Base-by-base conservation (phyloP, 2,797 vertebrate species). In the Sardinella longiceps region DNA sequence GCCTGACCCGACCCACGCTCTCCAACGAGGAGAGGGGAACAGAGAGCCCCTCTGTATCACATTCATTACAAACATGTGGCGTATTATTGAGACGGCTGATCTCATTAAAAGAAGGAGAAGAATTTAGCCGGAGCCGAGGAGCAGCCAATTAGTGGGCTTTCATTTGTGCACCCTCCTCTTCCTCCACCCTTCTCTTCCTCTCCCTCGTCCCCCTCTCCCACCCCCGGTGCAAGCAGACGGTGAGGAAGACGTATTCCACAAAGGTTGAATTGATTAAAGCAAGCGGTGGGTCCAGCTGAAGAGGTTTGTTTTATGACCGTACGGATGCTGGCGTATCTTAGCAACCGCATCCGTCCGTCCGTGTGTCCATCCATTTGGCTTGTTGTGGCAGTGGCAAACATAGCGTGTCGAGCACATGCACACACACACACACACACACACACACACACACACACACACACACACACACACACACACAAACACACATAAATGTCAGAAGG, bases 21-120 rank as follows among this genome's bases (percentile, higher is more conserved):
- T 83, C 83, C 63, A 80, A 90, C 3, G 46, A 87, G 74, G 83
- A 88, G 81, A 90, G 87, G 83, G 43, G 23, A 30, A 63, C 81
- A 89, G 88, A 83, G 84, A 91, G 80, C 85, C 83, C 85, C 89
- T 48, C 85, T 90, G 89, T 80, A 90, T 91, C 83, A 87, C 89
- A 84, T 86, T 92, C 85, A 91, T 92, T 91, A 89, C 85, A 82
- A 83, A 86, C 63, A 88, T 81, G 85, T 83, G 85, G 82, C 84
- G 87, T 89, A 83, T 84, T 87, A 85, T 88, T 91, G 83, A 84
- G 77, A 81, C 84, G 89, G 85, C 70, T 86, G 85, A 85, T 85
- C 86, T 82, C 85, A 85, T 85, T 89, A 89, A 91, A 90, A 90
- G 63, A 88, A 90, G 87, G 86, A 83, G 86, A 83, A 86, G 56